A percentile compares a stretch with the other conserved stretches of the same genome.
These are phyloP conservation scores for Geotrupes spiniger DNA, from an alignment of 2,888 invertebrate species.

Conservation along the genomic window DNA sequence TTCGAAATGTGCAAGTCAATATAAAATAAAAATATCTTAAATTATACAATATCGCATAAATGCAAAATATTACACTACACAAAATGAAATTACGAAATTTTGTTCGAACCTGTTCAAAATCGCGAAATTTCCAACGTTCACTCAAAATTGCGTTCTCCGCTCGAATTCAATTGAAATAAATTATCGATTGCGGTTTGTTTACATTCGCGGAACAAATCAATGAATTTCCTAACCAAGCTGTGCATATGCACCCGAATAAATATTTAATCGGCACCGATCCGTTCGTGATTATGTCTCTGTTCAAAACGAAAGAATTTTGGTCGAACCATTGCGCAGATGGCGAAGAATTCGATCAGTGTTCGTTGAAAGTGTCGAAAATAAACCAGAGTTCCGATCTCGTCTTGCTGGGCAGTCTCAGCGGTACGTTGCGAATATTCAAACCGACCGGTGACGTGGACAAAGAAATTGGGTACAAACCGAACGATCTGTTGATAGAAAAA, in stretches of 20 bases:
- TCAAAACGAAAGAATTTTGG: constrained; percentile 91
- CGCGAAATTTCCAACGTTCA: no score
- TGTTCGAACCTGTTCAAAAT: no score
- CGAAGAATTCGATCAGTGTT: constrained; percentile 56
- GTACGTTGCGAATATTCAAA: constrained; percentile 74
- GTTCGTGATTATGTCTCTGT: constrained; percentile 75
- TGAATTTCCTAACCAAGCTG: constrained; percentile 33
- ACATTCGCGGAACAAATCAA: constrained; percentile 31
- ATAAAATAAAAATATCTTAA: no score
- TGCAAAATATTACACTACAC: no score
- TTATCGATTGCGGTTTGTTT: constrained; percentile 28
- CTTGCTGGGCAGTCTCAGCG: constrained; percentile 76
- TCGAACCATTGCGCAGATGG: constrained; percentile 63
- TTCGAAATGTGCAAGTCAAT: no score
- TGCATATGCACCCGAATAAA: no score
- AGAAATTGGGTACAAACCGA: constrained; percentile 52
- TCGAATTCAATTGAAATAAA: no score
- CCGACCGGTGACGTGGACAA: constrained; percentile 54
- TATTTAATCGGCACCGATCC: constrained; percentile 6
- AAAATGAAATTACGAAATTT: no score
- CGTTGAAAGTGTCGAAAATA: constrained; percentile 51
- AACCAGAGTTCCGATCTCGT: constrained; percentile 69
- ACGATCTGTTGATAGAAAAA: constrained; percentile 74
- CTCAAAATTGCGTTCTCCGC: no score
- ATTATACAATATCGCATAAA: no score